Percentiles rank a stretch among this genome's conserved stretches.
Conservation (phyloP, 1,140 invertebrate genomes). For the Listronotus oregonensis region DNA sequence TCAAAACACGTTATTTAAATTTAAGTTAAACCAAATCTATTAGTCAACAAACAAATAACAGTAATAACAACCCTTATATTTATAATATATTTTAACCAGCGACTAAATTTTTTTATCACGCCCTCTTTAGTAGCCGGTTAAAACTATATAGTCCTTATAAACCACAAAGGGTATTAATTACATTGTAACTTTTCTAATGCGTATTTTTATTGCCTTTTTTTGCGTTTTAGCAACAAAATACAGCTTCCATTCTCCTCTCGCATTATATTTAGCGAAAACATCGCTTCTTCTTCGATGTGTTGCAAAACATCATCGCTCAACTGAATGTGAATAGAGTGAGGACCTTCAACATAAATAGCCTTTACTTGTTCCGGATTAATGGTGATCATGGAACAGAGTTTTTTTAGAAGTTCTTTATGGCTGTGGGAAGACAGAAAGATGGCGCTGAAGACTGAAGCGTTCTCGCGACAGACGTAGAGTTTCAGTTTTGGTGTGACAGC, state of each 20-base stretch:
- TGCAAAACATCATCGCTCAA: constrained; percentile 75
- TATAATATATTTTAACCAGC: no score
- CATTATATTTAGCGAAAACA: constrained; percentile 64
- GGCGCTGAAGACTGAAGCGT: constrained; percentile 74
- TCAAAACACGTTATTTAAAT: no score
- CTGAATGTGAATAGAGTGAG: constrained; percentile 73
- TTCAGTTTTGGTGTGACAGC: constrained; percentile 76
- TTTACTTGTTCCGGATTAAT: constrained; percentile 64
- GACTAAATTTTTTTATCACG: no score
- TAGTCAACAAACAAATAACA: no score
- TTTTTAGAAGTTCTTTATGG: constrained; percentile 69
- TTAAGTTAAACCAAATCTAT: no score
- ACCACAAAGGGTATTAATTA: no score
- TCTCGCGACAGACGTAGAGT: constrained; percentile 76
- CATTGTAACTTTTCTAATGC: no score
- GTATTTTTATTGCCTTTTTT: constrained; percentile 13
- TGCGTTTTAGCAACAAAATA: constrained; percentile 49
- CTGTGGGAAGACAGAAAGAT: constrained; percentile 74
- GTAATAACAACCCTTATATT: no score
- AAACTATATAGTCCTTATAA: no score
- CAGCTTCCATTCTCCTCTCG: constrained; percentile 56
- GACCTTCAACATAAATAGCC: constrained; percentile 71
- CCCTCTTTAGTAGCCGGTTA: no score
- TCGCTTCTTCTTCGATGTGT: constrained; percentile 68
- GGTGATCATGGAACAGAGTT: constrained; percentile 67